Conservation (phyloP, 2,797 vertebrate species). For the Clarias laeviceps region DNA sequence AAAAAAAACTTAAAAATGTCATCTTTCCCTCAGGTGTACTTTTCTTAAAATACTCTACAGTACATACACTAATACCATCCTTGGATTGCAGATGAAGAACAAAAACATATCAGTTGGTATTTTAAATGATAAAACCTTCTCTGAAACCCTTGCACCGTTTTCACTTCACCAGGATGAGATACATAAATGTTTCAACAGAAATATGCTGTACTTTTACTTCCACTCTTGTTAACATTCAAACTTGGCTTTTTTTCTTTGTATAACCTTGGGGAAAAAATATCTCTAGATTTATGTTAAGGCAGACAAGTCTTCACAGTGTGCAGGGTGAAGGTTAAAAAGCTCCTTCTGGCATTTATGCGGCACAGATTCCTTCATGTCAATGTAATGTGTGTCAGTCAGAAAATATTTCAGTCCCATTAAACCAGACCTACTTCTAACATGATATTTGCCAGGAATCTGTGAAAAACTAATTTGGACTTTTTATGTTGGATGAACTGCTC, state of each 20-base stretch:
- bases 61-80: not conserved
- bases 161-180: not conserved
- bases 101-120: not conserved
- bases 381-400: not conserved
- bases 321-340: not conserved
- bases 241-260: not conserved
- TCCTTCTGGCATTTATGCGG: not conserved
- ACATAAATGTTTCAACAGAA: slow-evolving; percentile 1
- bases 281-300: slow-evolving; percentile 20
- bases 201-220: not conserved
- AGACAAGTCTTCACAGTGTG: slow-evolving; percentile 23
- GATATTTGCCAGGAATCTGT: not conserved
- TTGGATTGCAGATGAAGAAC: not conserved
- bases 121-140: not conserved
- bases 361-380: not conserved
- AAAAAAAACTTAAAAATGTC: not conserved
- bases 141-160: not conserved
- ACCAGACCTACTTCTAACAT: not conserved
- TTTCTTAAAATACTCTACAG: not conserved
- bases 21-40: not conserved
- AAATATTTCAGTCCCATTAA: not conserved
- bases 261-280: not conserved
- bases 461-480: not conserved
- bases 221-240: slow-evolving; percentile 33
- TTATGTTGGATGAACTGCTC: no score